A percentile compares a stretch with the other conserved stretches of the same genome.
Conservation (phyloP, 2,113 vertebrate genomes). For the Prolemur simus region DNA sequence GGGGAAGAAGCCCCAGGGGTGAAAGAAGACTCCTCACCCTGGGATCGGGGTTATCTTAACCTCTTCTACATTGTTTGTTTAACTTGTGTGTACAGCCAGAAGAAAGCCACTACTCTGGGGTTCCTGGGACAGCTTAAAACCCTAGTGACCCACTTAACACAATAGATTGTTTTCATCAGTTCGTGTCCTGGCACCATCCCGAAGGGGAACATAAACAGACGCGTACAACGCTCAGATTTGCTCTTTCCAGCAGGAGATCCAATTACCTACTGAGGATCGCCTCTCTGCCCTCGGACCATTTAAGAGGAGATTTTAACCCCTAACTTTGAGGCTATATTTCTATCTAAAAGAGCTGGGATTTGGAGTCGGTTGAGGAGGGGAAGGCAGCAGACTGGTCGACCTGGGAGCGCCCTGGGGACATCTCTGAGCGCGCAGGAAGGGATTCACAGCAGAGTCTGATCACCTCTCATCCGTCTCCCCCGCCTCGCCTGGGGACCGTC, state of each 20-base stretch:
- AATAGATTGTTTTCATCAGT: constrained; percentile 68
- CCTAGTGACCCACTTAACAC: constrained; percentile 69
- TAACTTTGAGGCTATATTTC: constrained; percentile 49
- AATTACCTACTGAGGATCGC: constrained; percentile 56
- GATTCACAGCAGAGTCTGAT: not conserved
- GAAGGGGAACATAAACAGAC: constrained; percentile 68
- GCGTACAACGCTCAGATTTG: constrained; percentile 40
- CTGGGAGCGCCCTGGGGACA: accelerated
- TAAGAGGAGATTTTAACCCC: constrained; percentile 58
- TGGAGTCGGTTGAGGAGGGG: not conserved
- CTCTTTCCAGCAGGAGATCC: constrained; percentile 57
- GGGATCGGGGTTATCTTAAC: constrained; percentile 68
- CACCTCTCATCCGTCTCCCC: not conserved
- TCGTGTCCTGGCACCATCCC: constrained; percentile 65
- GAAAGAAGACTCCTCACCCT: constrained; percentile 62
- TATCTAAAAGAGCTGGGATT: not conserved
- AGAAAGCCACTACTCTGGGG: constrained; percentile 59
- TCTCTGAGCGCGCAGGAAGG: not conserved
- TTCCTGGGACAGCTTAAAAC: constrained; percentile 51
- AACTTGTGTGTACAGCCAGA: constrained; percentile 63
- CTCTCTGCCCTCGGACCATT: constrained; percentile 29
- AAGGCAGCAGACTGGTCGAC: not conserved
- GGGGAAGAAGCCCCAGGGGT: not conserved
- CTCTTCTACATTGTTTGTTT: constrained; percentile 72
- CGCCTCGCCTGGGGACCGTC: not conserved